Evolutionary conservation across 2,797 vertebrate genomes (phyloP), one percentile per base, ranked within the genome.

Genomic region (Etheostoma perlongum): DNA sequence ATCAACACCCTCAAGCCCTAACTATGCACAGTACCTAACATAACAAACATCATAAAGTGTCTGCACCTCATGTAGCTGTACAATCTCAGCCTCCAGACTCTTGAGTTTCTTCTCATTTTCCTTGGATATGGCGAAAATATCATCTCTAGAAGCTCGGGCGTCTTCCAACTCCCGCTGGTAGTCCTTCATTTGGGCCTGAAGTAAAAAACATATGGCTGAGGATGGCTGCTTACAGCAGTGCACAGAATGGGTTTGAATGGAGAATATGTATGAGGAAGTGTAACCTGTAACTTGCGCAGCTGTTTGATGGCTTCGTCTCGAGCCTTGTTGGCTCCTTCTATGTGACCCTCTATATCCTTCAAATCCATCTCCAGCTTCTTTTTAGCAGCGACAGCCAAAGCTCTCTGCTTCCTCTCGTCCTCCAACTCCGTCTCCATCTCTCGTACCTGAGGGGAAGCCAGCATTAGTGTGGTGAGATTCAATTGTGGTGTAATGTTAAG

Each of bases 91-190:
- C 93, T 99, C 98, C 0, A 99, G 94, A 79, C 96, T 95, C 89
- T 99, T 99, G 15, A 99, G 91, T 67, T 99, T 99, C 96, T 99
- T 99, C 90, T 99, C 98, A 4, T 97, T 99, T 83, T 99, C 98
- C 90, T 99, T 99, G 64, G 98, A 98, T 64, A 98, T 94, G 47
- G 96, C 95, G 62, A 99, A 99, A 84, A 99, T 99, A 75, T 99
- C 98, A n/a, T 99, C 98, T 67, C 98, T 94, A 67, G 98, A 99
- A 0, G 97, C 95, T 5, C 97, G 94, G 0, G 98, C 97, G 52
- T 99, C 98, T 76, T 99, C 98, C 82, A 99, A 86, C 90, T 99
- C 98, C 74, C 98, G 95, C 69, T 99, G 98, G 76, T 98, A 98
- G 83, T 99, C 98, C 82, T 99, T 99, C 97, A 97, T 97, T 78